Evolutionary conservation across 2,113 vertebrate species (phyloP), one percentile per base, ranked within the genome.

Genomic region (Scophthalmus maximus): DNA sequence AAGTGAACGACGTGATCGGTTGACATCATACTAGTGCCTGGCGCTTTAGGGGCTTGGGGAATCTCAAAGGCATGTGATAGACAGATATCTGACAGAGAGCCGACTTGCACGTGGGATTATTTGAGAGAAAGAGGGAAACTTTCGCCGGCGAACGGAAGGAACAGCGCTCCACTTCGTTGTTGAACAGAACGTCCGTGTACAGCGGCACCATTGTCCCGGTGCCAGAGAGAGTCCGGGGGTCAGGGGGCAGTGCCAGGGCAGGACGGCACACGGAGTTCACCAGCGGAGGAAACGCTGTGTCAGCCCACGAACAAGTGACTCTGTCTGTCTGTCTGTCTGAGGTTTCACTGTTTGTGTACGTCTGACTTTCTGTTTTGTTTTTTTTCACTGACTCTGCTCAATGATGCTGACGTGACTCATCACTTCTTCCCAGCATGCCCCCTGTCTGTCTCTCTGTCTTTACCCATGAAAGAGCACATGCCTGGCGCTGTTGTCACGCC

Each of bases 261-360:
- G 78, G 64, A 68, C 78, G 82, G 85, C 82, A 82, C 52, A 51
- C 76, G 83, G 73, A 89, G 86, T 81, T 89, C 73, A 84, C n/a
- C 84, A 22, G 66, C 69, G 38, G 74, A 73, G 49, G 73, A 83
- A 78, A 59, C 20, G 83, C 83, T 62, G 76, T 8, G 63, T 87
- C 83, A 84, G 79, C 62, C n/a, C 25, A 49, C 12, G 25, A 81
- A 81, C 78, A 72, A 71, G 68, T 69, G 57, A 68, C 68, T 71
- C 52, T 23, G 44, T 85, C 46, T 61, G 67, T 71, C 52, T 23
- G 44, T 85, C 46, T 61, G 67, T 89, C 79, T 82, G 81, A 79
- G 81, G 78, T 67, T 80, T 78, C 10, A 25, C 4, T 56, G 60
- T 68, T 73, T 76, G 58, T 30, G 10, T 74, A 6, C 29, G 40